Conservation (phyloP, 2,888 invertebrate species). For the Hypomecis punctinalis region DNA sequence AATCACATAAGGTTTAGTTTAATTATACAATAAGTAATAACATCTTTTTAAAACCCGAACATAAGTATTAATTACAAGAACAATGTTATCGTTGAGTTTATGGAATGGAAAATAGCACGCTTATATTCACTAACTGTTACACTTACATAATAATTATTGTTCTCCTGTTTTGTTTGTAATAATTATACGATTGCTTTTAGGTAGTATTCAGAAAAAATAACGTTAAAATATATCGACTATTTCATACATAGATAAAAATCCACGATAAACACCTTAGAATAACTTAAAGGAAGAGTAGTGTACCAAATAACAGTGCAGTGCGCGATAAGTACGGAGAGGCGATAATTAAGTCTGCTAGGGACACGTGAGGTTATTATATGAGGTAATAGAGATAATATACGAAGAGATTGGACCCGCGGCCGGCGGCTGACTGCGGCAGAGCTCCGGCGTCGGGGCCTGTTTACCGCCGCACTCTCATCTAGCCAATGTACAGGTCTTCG, state of each 20-base stretch:
- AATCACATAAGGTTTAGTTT: conserved; percentile 85
- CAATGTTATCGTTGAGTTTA: conserved; percentile 83
- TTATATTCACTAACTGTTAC: conserved; percentile 85
- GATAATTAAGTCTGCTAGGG: conserved; percentile 59
- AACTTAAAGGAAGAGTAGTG: conserved; percentile 75
- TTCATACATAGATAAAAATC: conserved; percentile 77
- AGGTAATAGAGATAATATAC: conserved; percentile 71
- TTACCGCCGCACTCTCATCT: not conserved
- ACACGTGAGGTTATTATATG: conserved; percentile 77
- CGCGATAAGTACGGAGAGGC: conserved; percentile 74
- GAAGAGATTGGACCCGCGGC: conserved; percentile 59
- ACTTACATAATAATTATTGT: conserved; percentile 85
- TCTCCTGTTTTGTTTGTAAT: conserved; percentile 83
- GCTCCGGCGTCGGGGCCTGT: not conserved
- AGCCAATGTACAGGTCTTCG: too few relatives aligned
- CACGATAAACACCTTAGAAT: conserved; percentile 75
- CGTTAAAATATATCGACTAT: conserved; percentile 81
- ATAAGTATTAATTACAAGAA: conserved; percentile 79
- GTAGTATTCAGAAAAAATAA: conserved; percentile 81
- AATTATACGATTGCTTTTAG: conserved; percentile 79
- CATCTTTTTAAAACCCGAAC: conserved; percentile 84
- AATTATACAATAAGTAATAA: conserved; percentile 80
- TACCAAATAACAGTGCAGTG: conserved; percentile 84
- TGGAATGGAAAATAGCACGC: conserved; percentile 85
- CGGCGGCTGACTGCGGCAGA: conserved; percentile 39